Conservation (phyloP, 2,113 vertebrate species). For the Rhinoptilus africanus region DNA sequence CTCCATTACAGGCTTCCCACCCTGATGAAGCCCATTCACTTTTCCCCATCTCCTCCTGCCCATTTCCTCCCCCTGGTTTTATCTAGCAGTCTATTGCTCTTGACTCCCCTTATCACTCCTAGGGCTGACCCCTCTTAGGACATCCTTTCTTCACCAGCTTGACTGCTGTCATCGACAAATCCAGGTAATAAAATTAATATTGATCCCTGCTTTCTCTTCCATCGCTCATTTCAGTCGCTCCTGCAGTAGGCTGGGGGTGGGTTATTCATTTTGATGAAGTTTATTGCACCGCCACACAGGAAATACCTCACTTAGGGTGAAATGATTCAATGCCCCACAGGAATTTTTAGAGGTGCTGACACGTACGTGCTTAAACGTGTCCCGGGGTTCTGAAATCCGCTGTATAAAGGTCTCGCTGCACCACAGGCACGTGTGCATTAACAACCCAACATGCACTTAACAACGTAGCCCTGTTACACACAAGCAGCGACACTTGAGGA, state of each 20-base stretch:
- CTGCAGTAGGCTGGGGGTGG: neutral
- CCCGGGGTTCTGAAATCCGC: neutral
- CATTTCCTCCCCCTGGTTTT: neutral
- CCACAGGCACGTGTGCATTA: neutral
- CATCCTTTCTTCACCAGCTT: neutral
- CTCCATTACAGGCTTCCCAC: neutral
- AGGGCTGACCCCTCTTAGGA: neutral
- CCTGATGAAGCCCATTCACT: neutral
- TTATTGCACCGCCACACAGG: neutral
- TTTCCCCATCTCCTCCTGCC: neutral
- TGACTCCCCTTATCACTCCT: neutral
- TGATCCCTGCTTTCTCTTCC: neutral
- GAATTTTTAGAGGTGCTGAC: neutral
- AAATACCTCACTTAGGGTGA: neutral
- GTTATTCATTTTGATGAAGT: neutral
- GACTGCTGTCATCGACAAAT: neutral
- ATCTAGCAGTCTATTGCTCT: neutral
- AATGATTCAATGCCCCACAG: neutral
- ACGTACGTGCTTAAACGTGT: accelerated
- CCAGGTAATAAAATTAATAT: neutral
- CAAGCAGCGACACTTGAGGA: neutral
- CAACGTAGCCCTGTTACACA: accelerated
- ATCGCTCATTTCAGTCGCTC: neutral
- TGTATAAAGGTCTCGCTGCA: neutral
- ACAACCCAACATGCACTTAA: neutral